Conservation (phyloP, 2,113 vertebrate genomes). For the Brachyhypopomus occidentalis region DNA sequence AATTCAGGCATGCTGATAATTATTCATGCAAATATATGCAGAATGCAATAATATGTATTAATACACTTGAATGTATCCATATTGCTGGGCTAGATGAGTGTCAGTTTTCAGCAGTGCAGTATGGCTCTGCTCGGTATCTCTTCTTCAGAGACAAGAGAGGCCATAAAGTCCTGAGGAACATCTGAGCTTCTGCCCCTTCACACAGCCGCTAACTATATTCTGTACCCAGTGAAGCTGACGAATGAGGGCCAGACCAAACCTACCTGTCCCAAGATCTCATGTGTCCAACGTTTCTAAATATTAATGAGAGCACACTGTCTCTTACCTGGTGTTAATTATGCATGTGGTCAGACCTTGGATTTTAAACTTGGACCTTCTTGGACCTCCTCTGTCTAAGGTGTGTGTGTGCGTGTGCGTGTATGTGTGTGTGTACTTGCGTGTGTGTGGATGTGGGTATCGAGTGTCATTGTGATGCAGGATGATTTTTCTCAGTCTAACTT, state of each 20-base stretch:
- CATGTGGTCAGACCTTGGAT: slow-evolving; percentile 65
- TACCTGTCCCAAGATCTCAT: slow-evolving; percentile 64
- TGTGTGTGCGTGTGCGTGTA: slow-evolving; percentile 52
- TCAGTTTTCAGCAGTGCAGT: too few species aligned
- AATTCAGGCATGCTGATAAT: too few species aligned
- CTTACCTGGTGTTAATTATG: slow-evolving; percentile 76
- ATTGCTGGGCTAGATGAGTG: too few species aligned
- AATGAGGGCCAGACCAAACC: slow-evolving; percentile 62
- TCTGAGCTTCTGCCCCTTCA: too few species aligned
- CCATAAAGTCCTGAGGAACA: too few species aligned
- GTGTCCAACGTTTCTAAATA: slow-evolving; percentile 71
- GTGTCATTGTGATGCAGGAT: slow-evolving; percentile 65
- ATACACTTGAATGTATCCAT: too few species aligned
- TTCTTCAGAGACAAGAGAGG: too few species aligned
- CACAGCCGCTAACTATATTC: slow-evolving; percentile 49
- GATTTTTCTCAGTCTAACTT: slow-evolving; percentile 3
- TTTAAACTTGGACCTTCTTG: slow-evolving; percentile 68
- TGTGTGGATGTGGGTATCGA: background rate
- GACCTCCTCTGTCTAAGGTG: slow-evolving; percentile 28
- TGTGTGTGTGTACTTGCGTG: slow-evolving; percentile 18
- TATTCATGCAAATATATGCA: too few species aligned
- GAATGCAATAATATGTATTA: too few species aligned
- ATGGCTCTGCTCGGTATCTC: too few species aligned
- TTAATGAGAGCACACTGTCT: slow-evolving; percentile 70
- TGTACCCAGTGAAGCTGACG: slow-evolving; percentile 62